Evolutionary conservation across 2,888 invertebrate genomes (phyloP).

Genomic region (Cerceris rybyensis): DNA sequence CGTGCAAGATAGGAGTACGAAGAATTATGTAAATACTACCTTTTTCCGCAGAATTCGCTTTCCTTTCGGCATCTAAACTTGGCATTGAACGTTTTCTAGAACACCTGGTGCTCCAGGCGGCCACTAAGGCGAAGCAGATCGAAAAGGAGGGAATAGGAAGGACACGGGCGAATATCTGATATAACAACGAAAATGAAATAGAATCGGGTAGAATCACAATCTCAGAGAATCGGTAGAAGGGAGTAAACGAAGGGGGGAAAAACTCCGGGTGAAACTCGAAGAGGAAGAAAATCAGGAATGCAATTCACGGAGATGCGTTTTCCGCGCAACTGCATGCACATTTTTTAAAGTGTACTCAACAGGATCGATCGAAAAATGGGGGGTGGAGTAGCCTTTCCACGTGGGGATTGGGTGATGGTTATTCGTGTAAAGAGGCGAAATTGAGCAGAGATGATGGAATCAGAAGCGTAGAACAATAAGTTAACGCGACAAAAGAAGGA

Average conservation of each 20-base stretch:
- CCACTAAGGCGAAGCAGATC: neutral
- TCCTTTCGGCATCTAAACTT: slow-evolving; percentile 8
- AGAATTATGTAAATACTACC: too few species aligned
- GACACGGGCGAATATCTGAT: neutral
- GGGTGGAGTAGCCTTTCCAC: neutral
- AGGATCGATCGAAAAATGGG: neutral
- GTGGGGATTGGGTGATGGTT: too few species aligned
- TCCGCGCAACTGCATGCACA: too few species aligned
- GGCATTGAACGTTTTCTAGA: slow-evolving; percentile 8
- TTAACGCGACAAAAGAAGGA: neutral
- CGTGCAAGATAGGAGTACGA: too few species aligned
- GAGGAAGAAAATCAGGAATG: neutral
- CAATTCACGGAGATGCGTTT: neutral
- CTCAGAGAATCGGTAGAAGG: too few species aligned
- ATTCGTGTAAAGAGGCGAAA: too few species aligned
- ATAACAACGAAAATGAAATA: neutral
- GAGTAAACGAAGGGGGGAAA: too few species aligned
- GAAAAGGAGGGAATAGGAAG: neutral
- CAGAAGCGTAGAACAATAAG: neutral
- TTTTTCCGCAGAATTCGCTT: neutral
- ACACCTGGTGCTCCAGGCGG: slow-evolving; percentile 9
- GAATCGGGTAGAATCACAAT: too few species aligned
- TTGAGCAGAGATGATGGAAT: neutral
- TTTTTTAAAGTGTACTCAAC: too few species aligned
- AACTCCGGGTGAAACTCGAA: too few species aligned